Evolutionary conservation across 2,797 vertebrate genomes (phyloP).

Genomic region (Tympanoctomys barrerae): DNA sequence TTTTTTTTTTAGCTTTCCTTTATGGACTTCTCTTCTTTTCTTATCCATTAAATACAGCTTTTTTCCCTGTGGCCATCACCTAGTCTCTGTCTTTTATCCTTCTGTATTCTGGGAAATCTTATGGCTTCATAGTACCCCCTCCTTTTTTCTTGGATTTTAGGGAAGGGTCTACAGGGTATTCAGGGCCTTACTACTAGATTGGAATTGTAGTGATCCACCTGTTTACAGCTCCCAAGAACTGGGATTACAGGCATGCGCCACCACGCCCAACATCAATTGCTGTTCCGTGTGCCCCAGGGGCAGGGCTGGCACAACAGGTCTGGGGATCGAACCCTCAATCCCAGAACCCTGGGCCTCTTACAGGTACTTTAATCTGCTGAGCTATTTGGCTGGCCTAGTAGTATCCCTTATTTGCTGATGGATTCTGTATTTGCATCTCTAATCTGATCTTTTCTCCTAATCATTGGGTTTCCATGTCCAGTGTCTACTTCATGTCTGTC

Average conservation of each 20-base stretch:
- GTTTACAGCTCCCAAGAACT: too few species aligned
- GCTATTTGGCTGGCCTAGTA: not conserved
- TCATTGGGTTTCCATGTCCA: not conserved
- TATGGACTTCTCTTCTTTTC: not conserved
- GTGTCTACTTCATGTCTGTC: not conserved
- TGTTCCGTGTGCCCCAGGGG: too few species aligned
- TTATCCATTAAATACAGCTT: not conserved
- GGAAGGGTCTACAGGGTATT: too few species aligned
- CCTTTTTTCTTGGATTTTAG: too few species aligned
- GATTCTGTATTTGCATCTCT: constrained; percentile 18
- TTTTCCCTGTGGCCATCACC: not conserved
- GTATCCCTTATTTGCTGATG: not conserved
- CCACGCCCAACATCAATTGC: too few species aligned
- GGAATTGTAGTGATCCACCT: too few species aligned
- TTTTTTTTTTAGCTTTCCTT: not conserved
- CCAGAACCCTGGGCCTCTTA: too few species aligned
- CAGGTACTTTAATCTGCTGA: too few species aligned
- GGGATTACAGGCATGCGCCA: too few species aligned
- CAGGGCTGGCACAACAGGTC: too few species aligned
- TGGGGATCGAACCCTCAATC: too few species aligned
- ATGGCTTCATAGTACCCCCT: not conserved
- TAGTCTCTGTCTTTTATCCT: not conserved
- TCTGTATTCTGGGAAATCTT: not conserved
- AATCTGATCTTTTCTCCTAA: not conserved
- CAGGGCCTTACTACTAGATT: too few species aligned